These are phyloP conservation scores for Aeoliscus strigatus DNA, from an alignment of 2,797 vertebrate species.

Conservation along the genomic window DNA sequence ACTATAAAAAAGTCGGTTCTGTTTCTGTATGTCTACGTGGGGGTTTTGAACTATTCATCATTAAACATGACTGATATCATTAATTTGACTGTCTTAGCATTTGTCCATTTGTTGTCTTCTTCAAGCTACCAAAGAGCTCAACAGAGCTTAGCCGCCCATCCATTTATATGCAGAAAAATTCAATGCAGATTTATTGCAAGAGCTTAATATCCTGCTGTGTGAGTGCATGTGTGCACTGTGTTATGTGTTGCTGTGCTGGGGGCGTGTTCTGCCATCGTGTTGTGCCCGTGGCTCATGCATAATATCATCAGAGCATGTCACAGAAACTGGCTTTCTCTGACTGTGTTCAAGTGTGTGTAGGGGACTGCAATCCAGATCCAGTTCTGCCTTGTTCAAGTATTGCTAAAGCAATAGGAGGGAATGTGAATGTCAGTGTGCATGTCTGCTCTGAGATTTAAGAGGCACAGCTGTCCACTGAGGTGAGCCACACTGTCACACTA, in stretches of 20 bases:
- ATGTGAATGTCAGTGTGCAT: constrained; percentile 49
- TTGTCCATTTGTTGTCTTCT: constrained; percentile 43
- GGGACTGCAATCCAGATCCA: constrained; percentile 55
- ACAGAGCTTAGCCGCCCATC: constrained; percentile 39
- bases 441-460: constrained; percentile 72
- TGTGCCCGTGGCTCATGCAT: constrained; percentile 63
- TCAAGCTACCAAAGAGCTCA: constrained; percentile 28
- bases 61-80: constrained; percentile 45
- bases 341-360: constrained; percentile 27
- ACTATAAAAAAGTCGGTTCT: constrained; percentile 30
- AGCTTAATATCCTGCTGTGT: constrained; percentile 49
- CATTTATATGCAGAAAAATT: constrained; percentile 24
- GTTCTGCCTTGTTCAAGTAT: constrained; percentile 71
- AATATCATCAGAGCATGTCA: constrained; percentile 70
- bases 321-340: constrained; percentile 50
- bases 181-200: constrained; percentile 39
- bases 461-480: constrained; percentile 82
- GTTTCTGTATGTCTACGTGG: constrained; percentile 32
- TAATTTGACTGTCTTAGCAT: constrained; percentile 39
- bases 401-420: constrained; percentile 70
- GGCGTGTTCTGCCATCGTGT: constrained; percentile 68
- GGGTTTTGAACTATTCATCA: constrained; percentile 35
- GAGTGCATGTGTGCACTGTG: constrained; percentile 35
- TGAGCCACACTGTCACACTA: constrained; percentile 71
- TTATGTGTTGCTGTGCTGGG: constrained; percentile 55